These are phyloP conservation scores for Molorchus minor DNA, from an alignment of 2,888 invertebrate species.

Conservation along the genomic window DNA sequence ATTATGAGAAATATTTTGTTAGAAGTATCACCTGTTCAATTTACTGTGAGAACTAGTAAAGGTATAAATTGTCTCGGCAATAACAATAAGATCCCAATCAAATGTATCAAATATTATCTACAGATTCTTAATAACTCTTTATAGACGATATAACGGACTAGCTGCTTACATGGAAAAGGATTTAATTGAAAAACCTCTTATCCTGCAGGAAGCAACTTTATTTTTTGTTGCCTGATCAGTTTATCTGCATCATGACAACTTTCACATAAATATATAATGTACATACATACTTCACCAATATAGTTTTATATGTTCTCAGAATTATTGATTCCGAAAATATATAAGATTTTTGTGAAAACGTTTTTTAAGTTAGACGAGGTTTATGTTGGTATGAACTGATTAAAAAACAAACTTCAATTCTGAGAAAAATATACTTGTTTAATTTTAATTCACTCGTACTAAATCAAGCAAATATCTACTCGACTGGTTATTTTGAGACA, in stretches of 20 bases:
- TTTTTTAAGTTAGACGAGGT: slow-evolving; percentile 11
- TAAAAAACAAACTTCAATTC: slow-evolving; percentile 16
- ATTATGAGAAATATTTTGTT: no score
- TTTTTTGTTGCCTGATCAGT: no score
- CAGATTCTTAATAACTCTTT: slow-evolving; percentile 1
- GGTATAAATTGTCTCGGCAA: not conserved
- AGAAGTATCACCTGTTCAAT: no score
- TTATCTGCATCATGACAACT: no score
- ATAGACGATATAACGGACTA: slow-evolving; percentile 8
- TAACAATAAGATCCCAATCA: slow-evolving; percentile 2
- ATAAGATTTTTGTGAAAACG: slow-evolving; percentile 1
- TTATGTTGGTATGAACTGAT: slow-evolving; percentile 5
- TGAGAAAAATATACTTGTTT: slow-evolving; percentile 4
- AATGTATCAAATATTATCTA: slow-evolving; percentile 5
- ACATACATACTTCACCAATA: no score
- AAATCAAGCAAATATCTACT: slow-evolving; percentile 6
- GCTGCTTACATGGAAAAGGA: no score
- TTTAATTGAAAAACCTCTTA: no score
- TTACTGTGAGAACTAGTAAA: slow-evolving; percentile 1
- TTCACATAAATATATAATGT: no score
- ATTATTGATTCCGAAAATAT: not conserved
- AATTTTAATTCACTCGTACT: not conserved
- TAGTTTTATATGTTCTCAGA: not conserved
- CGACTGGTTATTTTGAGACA: slow-evolving; percentile 16
- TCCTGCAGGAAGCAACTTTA: no score